phyloP scores from a whole-genome alignment of 2,113 vertebrate genomes.

The Rhinopomastus cyanomelas region DNA sequence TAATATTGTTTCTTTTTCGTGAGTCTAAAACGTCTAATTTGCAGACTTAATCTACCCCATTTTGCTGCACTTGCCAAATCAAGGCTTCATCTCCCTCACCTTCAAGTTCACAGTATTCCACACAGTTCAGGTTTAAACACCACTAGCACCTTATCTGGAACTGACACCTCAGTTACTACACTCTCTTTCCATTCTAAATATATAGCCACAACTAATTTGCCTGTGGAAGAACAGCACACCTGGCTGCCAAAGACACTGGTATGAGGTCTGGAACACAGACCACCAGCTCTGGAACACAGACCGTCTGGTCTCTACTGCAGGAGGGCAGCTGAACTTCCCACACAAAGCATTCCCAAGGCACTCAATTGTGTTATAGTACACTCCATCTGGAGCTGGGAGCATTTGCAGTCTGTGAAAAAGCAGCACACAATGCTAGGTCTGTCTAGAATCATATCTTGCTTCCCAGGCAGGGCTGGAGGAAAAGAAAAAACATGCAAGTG shows the following conservation, averaged over 20 bases:
- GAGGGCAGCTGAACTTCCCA: not conserved
- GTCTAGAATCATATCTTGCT: not conserved
- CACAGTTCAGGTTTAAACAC: not conserved
- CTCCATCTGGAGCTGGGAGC: not conserved
- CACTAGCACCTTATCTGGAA: not conserved
- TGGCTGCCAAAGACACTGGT: not conserved
- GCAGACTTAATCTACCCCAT: not conserved
- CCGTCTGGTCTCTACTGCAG: not conserved
- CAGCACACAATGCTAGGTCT: not conserved
- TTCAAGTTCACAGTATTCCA: not conserved
- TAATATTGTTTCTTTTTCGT: not conserved
- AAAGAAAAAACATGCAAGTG: not conserved
- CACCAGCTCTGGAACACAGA: not conserved
- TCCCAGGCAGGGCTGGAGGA: not conserved
- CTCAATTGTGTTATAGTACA: not conserved
- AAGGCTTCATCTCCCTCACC: not conserved
- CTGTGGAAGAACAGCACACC: not conserved
- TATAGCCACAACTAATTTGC: not conserved
- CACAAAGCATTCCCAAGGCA: not conserved
- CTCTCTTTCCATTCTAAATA: not conserved
- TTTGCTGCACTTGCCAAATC: not conserved
- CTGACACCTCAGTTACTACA: not conserved
- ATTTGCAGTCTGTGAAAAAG: not conserved
- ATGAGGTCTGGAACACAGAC: not conserved
- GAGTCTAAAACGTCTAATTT: not conserved